Conservation (phyloP, 2,888 invertebrate genomes). For the Noctua janthina region DNA sequence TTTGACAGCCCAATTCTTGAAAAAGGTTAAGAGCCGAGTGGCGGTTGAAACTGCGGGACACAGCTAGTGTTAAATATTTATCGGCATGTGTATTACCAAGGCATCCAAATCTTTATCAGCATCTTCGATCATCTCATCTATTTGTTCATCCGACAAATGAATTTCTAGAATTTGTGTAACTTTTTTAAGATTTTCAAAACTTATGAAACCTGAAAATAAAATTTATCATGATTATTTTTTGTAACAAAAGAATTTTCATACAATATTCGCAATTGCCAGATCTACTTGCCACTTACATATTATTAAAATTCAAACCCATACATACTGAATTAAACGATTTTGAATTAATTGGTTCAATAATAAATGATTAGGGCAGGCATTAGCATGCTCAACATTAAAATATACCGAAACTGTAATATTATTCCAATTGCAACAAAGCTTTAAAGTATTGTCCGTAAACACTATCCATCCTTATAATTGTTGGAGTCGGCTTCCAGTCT, state of each 20-base stretch:
- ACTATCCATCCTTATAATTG: background rate
- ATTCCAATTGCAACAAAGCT: background rate
- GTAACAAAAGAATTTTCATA: no score
- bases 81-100: conserved; percentile 71
- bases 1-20: no score
- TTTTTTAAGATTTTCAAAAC: conserved; percentile 83
- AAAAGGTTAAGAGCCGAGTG: background rate
- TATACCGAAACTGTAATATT: background rate
- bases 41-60: background rate
- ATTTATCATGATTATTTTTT: background rate
- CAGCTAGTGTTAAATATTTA: background rate
- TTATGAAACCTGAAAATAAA: conserved; percentile 77
- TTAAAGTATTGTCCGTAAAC: background rate
- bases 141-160: conserved; percentile 85
- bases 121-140: conserved; percentile 88
- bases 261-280: background rate
- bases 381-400: background rate
- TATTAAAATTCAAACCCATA: background rate
- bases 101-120: conserved; percentile 87
- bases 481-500: background rate
- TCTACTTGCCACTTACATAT: background rate
- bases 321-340: background rate
- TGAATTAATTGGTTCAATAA: background rate
- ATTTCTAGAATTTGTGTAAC: conserved; percentile 81
- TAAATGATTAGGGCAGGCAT: background rate